Evolutionary conservation across 2,797 vertebrate genomes (phyloP).

Genomic region (Gephyroberyx darwinii): DNA sequence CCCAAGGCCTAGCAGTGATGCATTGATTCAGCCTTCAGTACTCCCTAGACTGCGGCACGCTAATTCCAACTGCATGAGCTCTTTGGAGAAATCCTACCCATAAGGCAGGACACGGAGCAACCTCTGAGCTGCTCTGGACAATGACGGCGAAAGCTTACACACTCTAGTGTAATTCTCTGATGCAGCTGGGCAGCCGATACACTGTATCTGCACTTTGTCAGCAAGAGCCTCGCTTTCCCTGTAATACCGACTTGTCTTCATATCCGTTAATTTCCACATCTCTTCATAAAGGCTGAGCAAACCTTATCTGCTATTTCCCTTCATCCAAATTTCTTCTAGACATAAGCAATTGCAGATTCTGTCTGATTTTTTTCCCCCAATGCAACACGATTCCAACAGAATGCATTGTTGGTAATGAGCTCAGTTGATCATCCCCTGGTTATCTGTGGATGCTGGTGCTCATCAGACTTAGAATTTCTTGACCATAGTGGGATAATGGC

Average conservation of each 20-base stretch:
- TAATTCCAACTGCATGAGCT: slow-evolving; percentile 75
- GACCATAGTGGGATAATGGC: slow-evolving; percentile 39
- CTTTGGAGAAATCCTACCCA: slow-evolving; percentile 78
- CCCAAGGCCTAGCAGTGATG: slow-evolving; percentile 80
- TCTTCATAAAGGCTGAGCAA: background rate
- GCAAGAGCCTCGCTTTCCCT: background rate
- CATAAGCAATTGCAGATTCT: slow-evolving; percentile 3
- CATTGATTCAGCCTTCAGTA: slow-evolving; percentile 83
- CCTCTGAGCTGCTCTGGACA: slow-evolving; percentile 62
- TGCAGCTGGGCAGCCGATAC: slow-evolving; percentile 28
- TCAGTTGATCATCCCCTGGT: slow-evolving; percentile 20
- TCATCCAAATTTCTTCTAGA: background rate
- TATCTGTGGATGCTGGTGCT: slow-evolving; percentile 20
- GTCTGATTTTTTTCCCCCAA: background rate
- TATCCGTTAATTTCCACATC: background rate
- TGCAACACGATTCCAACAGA: background rate
- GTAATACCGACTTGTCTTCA: background rate
- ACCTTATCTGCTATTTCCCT: too few species aligned
- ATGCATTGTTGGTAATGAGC: background rate
- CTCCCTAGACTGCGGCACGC: slow-evolving; percentile 76
- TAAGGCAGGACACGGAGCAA: slow-evolving; percentile 66
- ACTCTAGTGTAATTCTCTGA: slow-evolving; percentile 36
- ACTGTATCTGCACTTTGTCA: background rate
- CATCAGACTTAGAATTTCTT: slow-evolving; percentile 52
- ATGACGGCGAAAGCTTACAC: slow-evolving; percentile 54